phyloP scores from a whole-genome alignment of 2,797 vertebrate genomes.

The Phrynocephalus forsythii region DNA sequence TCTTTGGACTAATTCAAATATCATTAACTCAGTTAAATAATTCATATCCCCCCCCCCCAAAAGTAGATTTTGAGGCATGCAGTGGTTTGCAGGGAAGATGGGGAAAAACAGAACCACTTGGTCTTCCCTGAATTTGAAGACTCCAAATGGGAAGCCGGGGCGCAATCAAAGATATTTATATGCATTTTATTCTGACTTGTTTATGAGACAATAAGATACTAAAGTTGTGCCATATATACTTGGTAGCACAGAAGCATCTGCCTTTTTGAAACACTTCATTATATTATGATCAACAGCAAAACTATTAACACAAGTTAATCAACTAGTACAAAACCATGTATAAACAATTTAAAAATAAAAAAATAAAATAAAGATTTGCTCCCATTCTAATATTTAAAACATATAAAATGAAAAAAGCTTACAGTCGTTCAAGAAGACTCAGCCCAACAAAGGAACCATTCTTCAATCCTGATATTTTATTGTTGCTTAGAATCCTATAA shows the following conservation, averaged over 20 bases:
- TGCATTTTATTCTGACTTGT: not conserved
- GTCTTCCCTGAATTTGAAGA: not conserved
- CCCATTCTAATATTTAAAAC: constrained; percentile 23
- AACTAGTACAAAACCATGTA: too few species aligned
- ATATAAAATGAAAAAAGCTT: constrained; percentile 75
- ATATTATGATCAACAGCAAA: not conserved
- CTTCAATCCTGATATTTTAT: constrained; percentile 94
- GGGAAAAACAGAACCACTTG: too few species aligned
- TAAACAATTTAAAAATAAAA: too few species aligned
- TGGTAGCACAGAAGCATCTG: not conserved
- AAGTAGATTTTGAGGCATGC: too few species aligned
- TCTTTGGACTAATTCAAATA: too few species aligned
- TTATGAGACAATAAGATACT: not conserved
- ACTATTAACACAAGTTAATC: not conserved
- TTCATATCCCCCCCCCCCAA: too few species aligned
- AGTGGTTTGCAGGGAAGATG: too few species aligned
- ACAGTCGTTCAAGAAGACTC: constrained; percentile 92
- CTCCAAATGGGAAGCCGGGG: not conserved
- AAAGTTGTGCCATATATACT: not conserved
- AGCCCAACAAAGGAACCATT: constrained; percentile 94
- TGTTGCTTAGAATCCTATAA: constrained; percentile 95
- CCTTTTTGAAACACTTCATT: not conserved
- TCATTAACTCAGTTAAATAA: too few species aligned
- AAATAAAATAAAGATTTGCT: not conserved
- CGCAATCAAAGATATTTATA: not conserved